phyloP scores from a whole-genome alignment of 1,140 invertebrate genomes.

The Solenopsis fugax region DNA sequence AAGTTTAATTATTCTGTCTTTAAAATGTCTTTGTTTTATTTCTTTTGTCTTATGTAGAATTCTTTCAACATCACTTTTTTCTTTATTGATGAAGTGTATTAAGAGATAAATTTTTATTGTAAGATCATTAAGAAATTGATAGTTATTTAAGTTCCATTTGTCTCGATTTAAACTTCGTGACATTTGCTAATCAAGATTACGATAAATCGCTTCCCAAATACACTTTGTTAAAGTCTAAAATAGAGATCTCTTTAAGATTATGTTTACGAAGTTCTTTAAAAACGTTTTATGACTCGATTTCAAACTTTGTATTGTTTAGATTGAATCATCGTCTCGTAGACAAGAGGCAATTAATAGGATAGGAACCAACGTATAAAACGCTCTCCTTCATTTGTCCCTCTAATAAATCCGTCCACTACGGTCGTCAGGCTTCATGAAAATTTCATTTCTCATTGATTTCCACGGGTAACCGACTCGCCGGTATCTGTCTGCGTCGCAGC shows the following conservation, averaged over 20 bases:
- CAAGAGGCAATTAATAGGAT: not conserved
- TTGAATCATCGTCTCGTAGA: not conserved
- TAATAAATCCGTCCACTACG: constrained; percentile 46
- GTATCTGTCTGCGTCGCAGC: constrained; percentile 66
- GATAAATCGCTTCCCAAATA: not conserved
- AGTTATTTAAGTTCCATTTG: not conserved
- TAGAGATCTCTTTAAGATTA: no score
- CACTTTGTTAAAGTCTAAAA: no score
- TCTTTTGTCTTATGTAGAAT: no score
- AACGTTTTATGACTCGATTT: no score
- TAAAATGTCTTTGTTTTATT: no score
- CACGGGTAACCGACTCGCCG: constrained; percentile 58
- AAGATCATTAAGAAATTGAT: not conserved
- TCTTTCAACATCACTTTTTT: no score
- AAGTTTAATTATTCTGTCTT: not conserved
- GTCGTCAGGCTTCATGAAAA: constrained; percentile 61
- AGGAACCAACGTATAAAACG: not conserved
- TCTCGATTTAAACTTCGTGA: not conserved
- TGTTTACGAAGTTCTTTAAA: no score
- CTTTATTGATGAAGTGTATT: not conserved
- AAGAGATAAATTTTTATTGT: not conserved
- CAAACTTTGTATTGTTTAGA: not conserved
- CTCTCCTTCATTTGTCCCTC: not conserved
- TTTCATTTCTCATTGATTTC: constrained; percentile 72
- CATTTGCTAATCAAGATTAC: not conserved